These are phyloP conservation scores for Trilocha varians DNA, from an alignment of 2,888 invertebrate species.

Conservation along the genomic window DNA sequence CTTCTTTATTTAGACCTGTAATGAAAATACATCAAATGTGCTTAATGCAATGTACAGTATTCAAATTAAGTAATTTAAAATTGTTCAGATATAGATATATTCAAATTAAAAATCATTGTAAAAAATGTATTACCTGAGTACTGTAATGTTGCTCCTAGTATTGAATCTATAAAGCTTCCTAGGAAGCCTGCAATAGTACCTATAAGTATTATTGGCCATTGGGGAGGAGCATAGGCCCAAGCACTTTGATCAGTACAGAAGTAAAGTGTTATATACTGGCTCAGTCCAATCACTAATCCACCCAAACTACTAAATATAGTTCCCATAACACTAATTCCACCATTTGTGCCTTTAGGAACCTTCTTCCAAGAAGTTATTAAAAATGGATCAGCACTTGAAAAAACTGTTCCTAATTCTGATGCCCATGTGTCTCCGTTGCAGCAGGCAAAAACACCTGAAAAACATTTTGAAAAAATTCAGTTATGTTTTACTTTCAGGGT, in stretches of 20 bases:
- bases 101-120: slow-evolving; percentile 2
- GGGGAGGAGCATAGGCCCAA: slow-evolving; percentile 76
- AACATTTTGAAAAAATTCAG: too few relatives aligned
- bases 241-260: slow-evolving; percentile 75
- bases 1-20: slow-evolving; percentile 79
- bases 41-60: too few relatives aligned
- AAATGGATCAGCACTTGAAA: slow-evolving; percentile 78
- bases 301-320: slow-evolving; percentile 75
- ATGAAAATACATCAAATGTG: slow-evolving; percentile 15
- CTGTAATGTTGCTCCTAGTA: slow-evolving; percentile 88
- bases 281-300: slow-evolving; percentile 79
- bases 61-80: too few relatives aligned
- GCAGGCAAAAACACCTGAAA: slow-evolving; percentile 81
- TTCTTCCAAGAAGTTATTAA: slow-evolving; percentile 81
- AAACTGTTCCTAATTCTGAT: slow-evolving; percentile 87
- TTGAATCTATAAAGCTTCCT: slow-evolving; percentile 87
- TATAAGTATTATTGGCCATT: slow-evolving; percentile 84
- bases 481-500: too few relatives aligned
- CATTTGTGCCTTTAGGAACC: slow-evolving; percentile 92
- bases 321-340: slow-evolving; percentile 81
- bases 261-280: slow-evolving; percentile 78
- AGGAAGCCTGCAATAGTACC: slow-evolving; percentile 83
- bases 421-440: slow-evolving; percentile 94
- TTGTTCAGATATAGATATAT: neutral
- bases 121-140: slow-evolving; percentile 78